phyloP scores from a whole-genome alignment of 2,888 invertebrate species.

The Horisme vitalbata region DNA sequence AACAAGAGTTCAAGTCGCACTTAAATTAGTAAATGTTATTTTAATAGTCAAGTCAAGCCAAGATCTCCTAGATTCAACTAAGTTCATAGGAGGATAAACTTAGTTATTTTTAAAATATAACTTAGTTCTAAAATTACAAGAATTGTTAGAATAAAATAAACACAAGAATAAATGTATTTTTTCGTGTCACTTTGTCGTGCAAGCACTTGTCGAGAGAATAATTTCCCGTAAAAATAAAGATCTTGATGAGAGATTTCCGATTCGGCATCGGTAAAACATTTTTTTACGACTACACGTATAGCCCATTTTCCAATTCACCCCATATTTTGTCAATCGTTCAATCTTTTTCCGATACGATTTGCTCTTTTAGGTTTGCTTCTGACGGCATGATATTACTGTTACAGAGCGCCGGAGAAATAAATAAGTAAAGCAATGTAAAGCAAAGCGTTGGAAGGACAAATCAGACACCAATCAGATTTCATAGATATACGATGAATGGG shows the following conservation, averaged over 20 bases:
- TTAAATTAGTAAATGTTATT: constrained; percentile 36
- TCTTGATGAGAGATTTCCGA: constrained; percentile 24
- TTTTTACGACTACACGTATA: constrained; percentile 34
- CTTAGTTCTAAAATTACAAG: too few relatives aligned
- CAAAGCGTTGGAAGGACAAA: neutral
- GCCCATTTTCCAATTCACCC: constrained; percentile 34
- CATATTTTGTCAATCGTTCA: constrained; percentile 41
- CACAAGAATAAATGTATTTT: too few relatives aligned
- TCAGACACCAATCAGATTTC: too few relatives aligned
- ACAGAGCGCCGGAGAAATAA: constrained; percentile 6
- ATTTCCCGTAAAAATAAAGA: constrained; percentile 30
- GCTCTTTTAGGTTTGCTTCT: constrained; percentile 34
- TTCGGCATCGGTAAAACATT: constrained; percentile 30
- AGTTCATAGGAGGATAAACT: too few relatives aligned
- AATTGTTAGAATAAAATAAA: too few relatives aligned
- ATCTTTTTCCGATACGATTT: constrained; percentile 32
- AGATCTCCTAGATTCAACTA: too few relatives aligned
- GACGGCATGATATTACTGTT: constrained; percentile 32
- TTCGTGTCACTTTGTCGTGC: constrained; percentile 1
- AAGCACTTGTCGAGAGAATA: constrained; percentile 28
- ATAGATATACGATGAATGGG: too few relatives aligned
- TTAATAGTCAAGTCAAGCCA: too few relatives aligned
- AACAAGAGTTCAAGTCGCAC: constrained; percentile 54
- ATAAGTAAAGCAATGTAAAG: neutral
- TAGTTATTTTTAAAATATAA: too few relatives aligned